A percentile compares a stretch with the other conserved stretches of the same genome.
phyloP scores from a whole-genome alignment of 2,797 vertebrate genomes.

The Tenualosa thibaudeaui region DNA sequence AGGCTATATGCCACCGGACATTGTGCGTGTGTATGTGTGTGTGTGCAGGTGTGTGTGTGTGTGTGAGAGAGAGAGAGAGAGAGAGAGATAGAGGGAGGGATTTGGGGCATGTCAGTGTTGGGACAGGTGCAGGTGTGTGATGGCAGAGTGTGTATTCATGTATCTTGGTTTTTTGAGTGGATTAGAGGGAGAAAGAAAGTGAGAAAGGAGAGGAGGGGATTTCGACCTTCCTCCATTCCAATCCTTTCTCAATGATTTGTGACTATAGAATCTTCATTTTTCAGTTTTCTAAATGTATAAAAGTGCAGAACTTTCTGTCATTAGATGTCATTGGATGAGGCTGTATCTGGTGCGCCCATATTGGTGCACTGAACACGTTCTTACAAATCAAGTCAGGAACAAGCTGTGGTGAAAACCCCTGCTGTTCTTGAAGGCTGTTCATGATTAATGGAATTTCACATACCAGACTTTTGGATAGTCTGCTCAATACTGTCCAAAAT shows the following conservation, averaged over 20 bases:
- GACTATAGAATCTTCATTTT: not conserved
- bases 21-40: slow-evolving; percentile 54
- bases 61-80: not conserved
- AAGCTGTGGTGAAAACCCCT: not conserved
- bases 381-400: not conserved
- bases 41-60: not conserved
- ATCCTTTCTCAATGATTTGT: not conserved
- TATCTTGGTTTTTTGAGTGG: not conserved
- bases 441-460: not conserved
- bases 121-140: not conserved
- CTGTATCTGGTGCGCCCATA: not conserved
- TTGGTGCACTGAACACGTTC: not conserved
- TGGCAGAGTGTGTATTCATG: not conserved
- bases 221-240: not conserved
- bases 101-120: too few relatives aligned
- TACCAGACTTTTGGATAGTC: not conserved
- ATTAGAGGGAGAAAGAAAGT: not conserved
- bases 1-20: slow-evolving; percentile 20
- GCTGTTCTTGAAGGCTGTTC: slow-evolving; percentile 4
- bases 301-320: not conserved
- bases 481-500: not conserved
- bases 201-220: not conserved
- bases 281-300: not conserved
- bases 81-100: not conserved
- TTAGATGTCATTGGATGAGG: not conserved